Conservation (phyloP, 2,888 invertebrate genomes). For the Griposia aprilina region DNA sequence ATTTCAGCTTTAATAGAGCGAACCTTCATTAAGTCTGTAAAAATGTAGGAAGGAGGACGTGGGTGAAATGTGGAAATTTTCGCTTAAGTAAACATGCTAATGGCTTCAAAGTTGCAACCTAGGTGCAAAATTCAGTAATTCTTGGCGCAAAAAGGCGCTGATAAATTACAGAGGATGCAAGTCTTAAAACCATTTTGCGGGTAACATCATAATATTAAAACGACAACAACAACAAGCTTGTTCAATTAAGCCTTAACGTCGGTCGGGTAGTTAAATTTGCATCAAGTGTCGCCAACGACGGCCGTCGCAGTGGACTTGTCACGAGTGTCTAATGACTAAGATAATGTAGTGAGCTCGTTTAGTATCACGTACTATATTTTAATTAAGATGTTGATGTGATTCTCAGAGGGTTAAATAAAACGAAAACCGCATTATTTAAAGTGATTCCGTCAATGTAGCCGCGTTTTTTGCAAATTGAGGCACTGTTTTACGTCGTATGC, state of each 20-base stretch:
- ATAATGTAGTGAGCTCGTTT: conserved; percentile 53
- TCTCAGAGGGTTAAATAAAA: not conserved
- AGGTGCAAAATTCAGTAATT: conserved; percentile 31
- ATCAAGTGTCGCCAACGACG: conserved; percentile 67
- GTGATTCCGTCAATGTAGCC: not conserved
- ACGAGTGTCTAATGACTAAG: conserved; percentile 44
- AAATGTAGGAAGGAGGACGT: not conserved
- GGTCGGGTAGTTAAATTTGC: conserved; percentile 74
- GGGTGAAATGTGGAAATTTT: conserved; percentile 30
- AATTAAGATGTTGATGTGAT: conserved; percentile 13
- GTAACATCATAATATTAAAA: conserved; percentile 34
- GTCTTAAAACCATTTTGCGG: conserved; percentile 12
- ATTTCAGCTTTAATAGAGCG: conserved; percentile 34
- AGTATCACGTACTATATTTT: conserved; percentile 15
- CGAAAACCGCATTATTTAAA: not conserved
- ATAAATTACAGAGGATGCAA: conserved; percentile 13
- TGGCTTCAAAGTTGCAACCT: conserved; percentile 12
- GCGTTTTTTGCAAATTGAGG: not conserved
- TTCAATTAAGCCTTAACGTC: conserved; percentile 68
- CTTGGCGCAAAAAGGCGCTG: conserved; percentile 14
- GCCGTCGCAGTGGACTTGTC: conserved; percentile 45
- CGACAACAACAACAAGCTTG: conserved; percentile 55
- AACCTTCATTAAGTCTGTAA: conserved; percentile 40
- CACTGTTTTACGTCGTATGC: not conserved
- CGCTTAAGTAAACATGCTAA: conserved; percentile 33